A percentile compares a stretch with the other conserved stretches of the same genome.
Conservation (phyloP, 2,888 invertebrate genomes). For the Romanomermis culicivorax region DNA sequence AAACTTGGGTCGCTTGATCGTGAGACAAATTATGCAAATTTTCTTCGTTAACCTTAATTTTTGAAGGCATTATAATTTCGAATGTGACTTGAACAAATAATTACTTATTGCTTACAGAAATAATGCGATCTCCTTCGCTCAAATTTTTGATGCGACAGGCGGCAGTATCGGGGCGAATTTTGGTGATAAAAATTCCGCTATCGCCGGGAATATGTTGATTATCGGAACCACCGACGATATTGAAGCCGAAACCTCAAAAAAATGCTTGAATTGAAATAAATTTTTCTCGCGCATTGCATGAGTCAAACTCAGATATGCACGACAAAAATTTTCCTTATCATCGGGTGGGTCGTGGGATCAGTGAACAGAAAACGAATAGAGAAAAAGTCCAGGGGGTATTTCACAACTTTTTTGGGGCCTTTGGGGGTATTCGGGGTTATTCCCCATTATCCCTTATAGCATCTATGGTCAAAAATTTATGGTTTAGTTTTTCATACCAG, state of each 20-base stretch:
- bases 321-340: too few species aligned
- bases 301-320: too few species aligned
- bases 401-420: too few species aligned
- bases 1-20: conserved; percentile 26
- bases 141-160: conserved; percentile 29
- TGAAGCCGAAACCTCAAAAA: conserved; percentile 32
- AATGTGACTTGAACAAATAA: not conserved
- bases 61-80: not conserved
- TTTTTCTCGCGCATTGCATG: too few species aligned
- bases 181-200: conserved; percentile 32
- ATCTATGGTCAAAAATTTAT: too few species aligned
- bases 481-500: too few species aligned
- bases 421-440: too few species aligned
- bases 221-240: conserved; percentile 33
- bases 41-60: conserved; percentile 26
- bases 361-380: too few species aligned
- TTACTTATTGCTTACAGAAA: conserved; percentile 5
- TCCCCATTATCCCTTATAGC: too few species aligned
- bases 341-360: too few species aligned
- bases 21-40: conserved; percentile 25
- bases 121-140: conserved; percentile 27
- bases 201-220: conserved; percentile 29
- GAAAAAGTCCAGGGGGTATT: too few species aligned
- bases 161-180: conserved; percentile 30
- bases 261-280: not conserved